Evolutionary conservation across 2,888 invertebrate species (phyloP).

Genomic region (Lithophane socia): DNA sequence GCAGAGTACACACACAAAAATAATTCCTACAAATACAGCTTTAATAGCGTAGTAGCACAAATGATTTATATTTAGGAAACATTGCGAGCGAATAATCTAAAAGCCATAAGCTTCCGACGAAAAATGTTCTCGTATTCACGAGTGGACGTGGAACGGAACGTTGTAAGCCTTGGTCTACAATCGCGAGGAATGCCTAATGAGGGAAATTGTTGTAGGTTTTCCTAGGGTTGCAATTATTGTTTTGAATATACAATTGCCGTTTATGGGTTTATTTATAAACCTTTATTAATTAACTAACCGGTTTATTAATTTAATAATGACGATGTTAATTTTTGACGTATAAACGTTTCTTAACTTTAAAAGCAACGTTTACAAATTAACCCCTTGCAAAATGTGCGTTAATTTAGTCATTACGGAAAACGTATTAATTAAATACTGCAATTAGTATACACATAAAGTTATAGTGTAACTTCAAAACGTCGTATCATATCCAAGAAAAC

Average conservation of each 20-base stretch:
- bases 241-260: neutral
- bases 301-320: too few relatives aligned
- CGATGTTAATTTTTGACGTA: too few relatives aligned
- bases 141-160: slow-evolving; percentile 71
- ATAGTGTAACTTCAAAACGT: too few relatives aligned
- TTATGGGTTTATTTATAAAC: too few relatives aligned
- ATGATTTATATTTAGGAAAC: slow-evolving; percentile 74
- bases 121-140: slow-evolving; percentile 83
- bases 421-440: neutral
- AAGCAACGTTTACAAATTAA: too few relatives aligned
- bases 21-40: slow-evolving; percentile 61
- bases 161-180: slow-evolving; percentile 70
- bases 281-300: too few relatives aligned
- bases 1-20: slow-evolving; percentile 52
- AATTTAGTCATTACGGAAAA: neutral
- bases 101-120: slow-evolving; percentile 86
- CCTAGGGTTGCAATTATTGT: neutral
- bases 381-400: too few relatives aligned
- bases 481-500: neutral
- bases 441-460: neutral
- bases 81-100: slow-evolving; percentile 81
- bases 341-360: too few relatives aligned
- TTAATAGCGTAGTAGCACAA: slow-evolving; percentile 62
- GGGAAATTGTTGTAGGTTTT: slow-evolving; percentile 8
- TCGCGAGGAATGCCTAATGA: slow-evolving; percentile 38